Evolutionary conservation across 2,797 vertebrate genomes (phyloP).

Genomic region (Borostomias antarcticus): DNA sequence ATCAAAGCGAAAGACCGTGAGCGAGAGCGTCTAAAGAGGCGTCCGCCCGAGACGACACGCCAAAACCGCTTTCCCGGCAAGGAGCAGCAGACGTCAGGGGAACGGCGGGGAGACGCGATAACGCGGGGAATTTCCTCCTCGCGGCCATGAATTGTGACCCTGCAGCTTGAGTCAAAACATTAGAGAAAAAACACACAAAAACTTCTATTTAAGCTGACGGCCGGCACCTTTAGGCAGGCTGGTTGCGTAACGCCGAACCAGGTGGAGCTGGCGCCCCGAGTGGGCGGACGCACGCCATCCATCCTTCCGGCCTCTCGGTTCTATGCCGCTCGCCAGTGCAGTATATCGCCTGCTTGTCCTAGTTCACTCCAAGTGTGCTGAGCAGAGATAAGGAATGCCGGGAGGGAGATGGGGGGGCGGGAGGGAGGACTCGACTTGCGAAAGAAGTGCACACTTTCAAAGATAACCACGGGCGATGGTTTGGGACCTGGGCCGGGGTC

Average conservation of each 20-base stretch:
- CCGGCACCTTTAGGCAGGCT: conserved; percentile 42
- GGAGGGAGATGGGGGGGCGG: too few relatives aligned
- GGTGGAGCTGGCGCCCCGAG: too few relatives aligned
- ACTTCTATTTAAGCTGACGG: conserved; percentile 21
- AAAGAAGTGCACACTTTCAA: conserved; percentile 13
- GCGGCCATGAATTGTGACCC: too few relatives aligned
- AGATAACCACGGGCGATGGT: conserved; percentile 24
- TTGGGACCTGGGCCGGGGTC: conserved; percentile 5
- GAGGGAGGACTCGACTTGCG: conserved; percentile 3
- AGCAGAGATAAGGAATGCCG: conserved; percentile 16
- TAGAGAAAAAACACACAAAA: conserved; percentile 49
- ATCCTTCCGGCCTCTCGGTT: background rate
- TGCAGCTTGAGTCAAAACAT: conserved; percentile 65
- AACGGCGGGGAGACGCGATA: too few relatives aligned
- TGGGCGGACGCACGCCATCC: background rate
- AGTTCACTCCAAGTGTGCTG: background rate
- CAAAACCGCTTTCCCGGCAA: too few relatives aligned
- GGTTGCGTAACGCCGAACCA: conserved; percentile 8
- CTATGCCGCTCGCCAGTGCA: background rate
- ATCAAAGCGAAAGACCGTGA: too few relatives aligned
- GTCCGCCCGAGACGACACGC: too few relatives aligned
- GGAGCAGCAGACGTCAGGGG: too few relatives aligned
- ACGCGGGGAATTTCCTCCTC: too few relatives aligned
- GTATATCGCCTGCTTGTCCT: background rate
- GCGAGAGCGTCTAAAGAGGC: too few relatives aligned